Evolutionary conservation across 2,797 vertebrate species (phyloP).

Genomic region (Triplophysa bombifrons): DNA sequence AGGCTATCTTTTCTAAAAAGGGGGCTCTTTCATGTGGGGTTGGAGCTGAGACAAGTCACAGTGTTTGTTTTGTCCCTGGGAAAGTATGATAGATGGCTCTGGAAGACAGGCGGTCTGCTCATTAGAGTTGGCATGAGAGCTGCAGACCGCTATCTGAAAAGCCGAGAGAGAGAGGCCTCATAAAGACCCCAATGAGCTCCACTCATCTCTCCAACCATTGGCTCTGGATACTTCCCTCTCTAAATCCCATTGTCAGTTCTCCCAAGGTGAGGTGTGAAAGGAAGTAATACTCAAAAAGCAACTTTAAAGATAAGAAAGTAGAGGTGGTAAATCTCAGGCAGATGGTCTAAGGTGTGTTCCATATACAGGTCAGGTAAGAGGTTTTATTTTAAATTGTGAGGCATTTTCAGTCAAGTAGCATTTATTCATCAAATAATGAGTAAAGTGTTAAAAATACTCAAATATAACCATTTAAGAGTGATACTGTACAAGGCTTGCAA

Average conservation of each 20-base stretch:
- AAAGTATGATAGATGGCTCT: conserved; percentile 27
- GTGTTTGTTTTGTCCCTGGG: not conserved
- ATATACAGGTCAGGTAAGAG: not conserved
- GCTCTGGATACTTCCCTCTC: not conserved
- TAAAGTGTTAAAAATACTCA: too few relatives aligned
- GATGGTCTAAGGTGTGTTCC: not conserved
- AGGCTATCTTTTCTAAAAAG: not conserved
- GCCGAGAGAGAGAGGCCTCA: conserved; percentile 13
- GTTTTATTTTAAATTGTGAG: not conserved
- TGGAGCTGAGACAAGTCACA: not conserved
- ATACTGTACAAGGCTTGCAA: too few relatives aligned
- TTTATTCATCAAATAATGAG: too few relatives aligned
- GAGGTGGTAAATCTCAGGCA: not conserved
- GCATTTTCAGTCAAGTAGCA: not conserved
- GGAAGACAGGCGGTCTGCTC: conserved; percentile 40
- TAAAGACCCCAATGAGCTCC: conserved; percentile 29
- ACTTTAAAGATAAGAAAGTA: not conserved
- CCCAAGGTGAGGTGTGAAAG: not conserved
- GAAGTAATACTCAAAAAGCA: not conserved
- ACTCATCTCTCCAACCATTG: not conserved
- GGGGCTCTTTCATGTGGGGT: conserved; percentile 14
- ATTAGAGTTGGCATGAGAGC: conserved; percentile 41
- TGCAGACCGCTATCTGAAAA: not conserved
- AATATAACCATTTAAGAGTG: too few relatives aligned
- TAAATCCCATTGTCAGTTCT: not conserved